These are phyloP conservation scores for Heliconius cydno DNA, from an alignment of 2,888 invertebrate species.

Conservation along the genomic window DNA sequence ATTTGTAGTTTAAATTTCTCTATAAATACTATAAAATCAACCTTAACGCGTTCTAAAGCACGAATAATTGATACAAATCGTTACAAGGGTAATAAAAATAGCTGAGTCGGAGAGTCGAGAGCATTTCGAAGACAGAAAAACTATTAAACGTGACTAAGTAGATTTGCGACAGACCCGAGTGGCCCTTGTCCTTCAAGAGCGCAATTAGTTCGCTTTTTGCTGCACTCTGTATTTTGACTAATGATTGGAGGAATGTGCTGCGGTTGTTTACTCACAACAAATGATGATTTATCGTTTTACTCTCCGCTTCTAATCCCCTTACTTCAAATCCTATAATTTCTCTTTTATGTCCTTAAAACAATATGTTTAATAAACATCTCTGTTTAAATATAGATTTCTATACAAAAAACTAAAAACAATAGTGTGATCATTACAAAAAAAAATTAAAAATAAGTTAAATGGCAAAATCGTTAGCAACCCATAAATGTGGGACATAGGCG, in stretches of 20 bases:
- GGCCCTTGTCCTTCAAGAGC: slow-evolving; percentile 79
- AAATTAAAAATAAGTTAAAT: neutral
- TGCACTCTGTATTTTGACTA: slow-evolving; percentile 77
- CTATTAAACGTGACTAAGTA: slow-evolving; percentile 80
- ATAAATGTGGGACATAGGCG: slow-evolving; percentile 58
- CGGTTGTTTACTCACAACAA: slow-evolving; percentile 75
- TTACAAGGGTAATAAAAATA: slow-evolving; percentile 55
- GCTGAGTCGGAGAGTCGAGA: slow-evolving; percentile 48
- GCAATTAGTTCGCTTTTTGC: slow-evolving; percentile 81
- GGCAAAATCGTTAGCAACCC: slow-evolving; percentile 44
- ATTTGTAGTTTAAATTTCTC: neutral
- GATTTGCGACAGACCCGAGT: slow-evolving; percentile 72
- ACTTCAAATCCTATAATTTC: slow-evolving; percentile 42
- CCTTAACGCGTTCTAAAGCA: slow-evolving; percentile 39
- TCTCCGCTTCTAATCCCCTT: slow-evolving; percentile 41
- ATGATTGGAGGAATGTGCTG: slow-evolving; percentile 72
- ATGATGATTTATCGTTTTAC: slow-evolving; percentile 70
- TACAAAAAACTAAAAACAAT: neutral
- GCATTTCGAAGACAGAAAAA: slow-evolving; percentile 68
- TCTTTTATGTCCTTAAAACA: slow-evolving; percentile 15
- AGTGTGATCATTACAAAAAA: too few species aligned
- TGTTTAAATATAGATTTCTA: neutral
- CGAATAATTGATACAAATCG: slow-evolving; percentile 54
- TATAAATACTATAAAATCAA: slow-evolving; percentile 28
- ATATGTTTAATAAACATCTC: neutral